phyloP scores from a whole-genome alignment of 2,797 vertebrate species.

The Cossypha polioptera region DNA sequence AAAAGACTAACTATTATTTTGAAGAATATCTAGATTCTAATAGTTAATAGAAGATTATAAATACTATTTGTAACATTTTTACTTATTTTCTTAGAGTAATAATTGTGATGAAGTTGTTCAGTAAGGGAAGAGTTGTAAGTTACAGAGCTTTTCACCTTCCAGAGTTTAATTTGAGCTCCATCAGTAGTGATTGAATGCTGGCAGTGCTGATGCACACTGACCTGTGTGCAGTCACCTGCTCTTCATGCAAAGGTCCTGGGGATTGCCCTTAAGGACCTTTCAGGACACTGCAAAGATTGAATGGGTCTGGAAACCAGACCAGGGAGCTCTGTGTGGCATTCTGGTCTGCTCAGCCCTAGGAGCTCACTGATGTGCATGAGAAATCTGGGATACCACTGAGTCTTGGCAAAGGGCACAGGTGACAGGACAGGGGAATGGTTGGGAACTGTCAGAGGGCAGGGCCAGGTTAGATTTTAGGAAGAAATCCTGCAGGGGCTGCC shows the following conservation, averaged over 20 bases:
- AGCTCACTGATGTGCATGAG: background rate
- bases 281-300: background rate
- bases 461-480: too few relatives aligned
- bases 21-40: background rate
- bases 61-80: background rate
- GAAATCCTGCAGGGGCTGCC: background rate
- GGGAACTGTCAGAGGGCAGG: background rate
- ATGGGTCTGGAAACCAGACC: background rate
- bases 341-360: background rate
- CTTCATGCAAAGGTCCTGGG: background rate
- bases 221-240: background rate
- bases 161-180: background rate
- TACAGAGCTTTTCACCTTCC: background rate
- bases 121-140: background rate
- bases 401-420: background rate
- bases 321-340: fast-evolving
- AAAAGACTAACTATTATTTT: background rate
- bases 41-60: background rate
- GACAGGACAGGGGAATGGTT: background rate
- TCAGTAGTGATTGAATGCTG: fast-evolving
- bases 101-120: background rate
- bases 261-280: background rate
- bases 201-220: background rate
- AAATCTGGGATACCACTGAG: fast-evolving
- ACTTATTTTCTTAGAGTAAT: background rate